A percentile compares a stretch with the other conserved stretches of the same genome.
phyloP scores from a whole-genome alignment of 2,888 invertebrate species.

The Morinoia aosen region DNA sequence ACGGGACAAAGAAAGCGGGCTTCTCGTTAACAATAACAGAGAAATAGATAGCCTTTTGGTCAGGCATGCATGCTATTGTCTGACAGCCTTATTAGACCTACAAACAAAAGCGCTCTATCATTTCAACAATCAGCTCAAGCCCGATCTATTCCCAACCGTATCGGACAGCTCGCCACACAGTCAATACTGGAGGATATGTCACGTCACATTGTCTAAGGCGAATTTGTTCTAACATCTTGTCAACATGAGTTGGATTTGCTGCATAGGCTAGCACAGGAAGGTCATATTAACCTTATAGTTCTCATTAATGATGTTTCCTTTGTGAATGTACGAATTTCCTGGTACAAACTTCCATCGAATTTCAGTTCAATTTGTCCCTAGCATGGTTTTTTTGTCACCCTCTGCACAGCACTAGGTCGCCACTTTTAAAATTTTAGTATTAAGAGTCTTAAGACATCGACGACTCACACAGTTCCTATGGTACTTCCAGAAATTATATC shows the following conservation, averaged over 20 bases:
- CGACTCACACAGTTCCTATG: no score
- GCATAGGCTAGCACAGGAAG: no score
- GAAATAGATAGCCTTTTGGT: background rate
- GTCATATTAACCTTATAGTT: no score
- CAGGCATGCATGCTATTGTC: background rate
- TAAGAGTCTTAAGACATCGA: no score
- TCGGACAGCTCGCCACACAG: background rate
- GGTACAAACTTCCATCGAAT: no score
- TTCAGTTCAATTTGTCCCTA: no score
- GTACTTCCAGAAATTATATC: no score
- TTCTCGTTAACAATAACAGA: background rate
- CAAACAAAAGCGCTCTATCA: background rate
- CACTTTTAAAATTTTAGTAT: no score
- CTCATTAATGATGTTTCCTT: no score
- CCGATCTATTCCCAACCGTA: background rate
- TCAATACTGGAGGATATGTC: background rate
- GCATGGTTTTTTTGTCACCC: no score
- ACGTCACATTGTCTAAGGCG: background rate
- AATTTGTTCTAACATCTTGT: background rate
- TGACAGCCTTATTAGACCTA: background rate
- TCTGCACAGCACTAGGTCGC: no score
- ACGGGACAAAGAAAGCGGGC: background rate
- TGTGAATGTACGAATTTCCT: no score
- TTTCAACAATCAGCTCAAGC: background rate
- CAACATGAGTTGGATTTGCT: background rate